Base-by-base conservation (phyloP, 2,888 invertebrate genomes). In the Mythimna albipuncta region DNA sequence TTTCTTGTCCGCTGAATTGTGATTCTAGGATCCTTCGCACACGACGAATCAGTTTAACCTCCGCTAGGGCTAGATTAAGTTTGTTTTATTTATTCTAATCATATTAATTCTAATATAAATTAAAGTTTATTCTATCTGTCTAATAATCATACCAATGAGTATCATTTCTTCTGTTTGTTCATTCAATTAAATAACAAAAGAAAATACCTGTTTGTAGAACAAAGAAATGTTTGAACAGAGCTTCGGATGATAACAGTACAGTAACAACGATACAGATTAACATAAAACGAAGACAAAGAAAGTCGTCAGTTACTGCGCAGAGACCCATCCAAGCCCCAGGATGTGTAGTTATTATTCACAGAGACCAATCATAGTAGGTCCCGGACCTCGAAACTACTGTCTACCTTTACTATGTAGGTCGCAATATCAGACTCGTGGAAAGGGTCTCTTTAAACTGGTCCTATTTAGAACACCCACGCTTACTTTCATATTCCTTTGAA, bases 261-360 rank as follows among this genome's bases (percentile, higher is more conserved):
- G 61, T 68, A 68, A 68, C 63, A 79, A 84, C 80, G 72, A 77
- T 80, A 71, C 69, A 64, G 69, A 83, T 85, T 82, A 78, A 81
- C 86, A 84, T 85, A 84, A 87, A 87, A 78, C 67, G 77, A 73
- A 89, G 89, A 90, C 89, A 91, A 91, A 90, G 90, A 89, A 89
- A 86, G 78, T 84, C 76, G 72, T 79, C 83, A 72, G 79, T 84
- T 86, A 90, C 82, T 91, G 81, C 87, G 86, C 87, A 88, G 84
- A 86, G 85, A 85, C 82, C 88, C 87, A 83, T 87, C 80, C 77
- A 78, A 84, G 81, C 85, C 86, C 72, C 77, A 79, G 84, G 85
- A 82, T 83, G 74, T 81, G 74, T 83, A 77, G 77, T 74, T 82
- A 75, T 70, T 83, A 77, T 79, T 65, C 72, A 74, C 50, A 58